Evolutionary conservation across 92 coral and sea anemone species (phyloP), one percentile per base, ranked within the genome.

Genomic region (Micromussa lordhowensis): DNA sequence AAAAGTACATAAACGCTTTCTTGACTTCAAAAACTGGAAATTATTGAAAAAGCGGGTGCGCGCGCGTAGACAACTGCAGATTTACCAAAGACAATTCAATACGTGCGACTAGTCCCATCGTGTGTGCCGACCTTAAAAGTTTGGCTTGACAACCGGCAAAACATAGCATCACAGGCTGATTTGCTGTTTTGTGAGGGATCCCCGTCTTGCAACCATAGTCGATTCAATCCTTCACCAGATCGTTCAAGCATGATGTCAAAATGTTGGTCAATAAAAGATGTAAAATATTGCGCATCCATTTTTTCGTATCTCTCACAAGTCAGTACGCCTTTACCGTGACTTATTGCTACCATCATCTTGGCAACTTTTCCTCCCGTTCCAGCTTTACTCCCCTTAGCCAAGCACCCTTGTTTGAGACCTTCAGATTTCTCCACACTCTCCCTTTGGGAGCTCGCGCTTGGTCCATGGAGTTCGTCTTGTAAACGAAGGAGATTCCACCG

Each of bases 161-260:
- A 51, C 91, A 87, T 81, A 15, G 91, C 93, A 24, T 73, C 55
- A 40, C 86, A 68, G 49, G 94, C 92, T 68, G 49, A n/a, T n/a
- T n/a, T 75, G 80, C 90, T 88, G 69, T 92, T 92, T 80, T 88
- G 89, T 21, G 81, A 74, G 34, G 93, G 89, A 64, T 92, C 89
- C 21, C 93, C 89, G 55, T 92, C 95, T 80, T 92, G 93, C 28
- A 92, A 13, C 86, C 86, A 92, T 31, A 92, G 34, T 38, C 84
- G 82, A 32, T 74, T 72, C 53, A 18, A 55, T 19, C 70, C 83
- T 49, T 86, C 86, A 58, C 76, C 69, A 2, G 86, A 78, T 30
- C 63, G 49, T 4, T 18, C 72, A 82, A 82, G 82, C 75, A 77
- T 28, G 38, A 15, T 48, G 75, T 80, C 70, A 55, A n/a, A n/a